phyloP scores from a whole-genome alignment of 2,888 invertebrate species.

The Synergus japonicus region DNA sequence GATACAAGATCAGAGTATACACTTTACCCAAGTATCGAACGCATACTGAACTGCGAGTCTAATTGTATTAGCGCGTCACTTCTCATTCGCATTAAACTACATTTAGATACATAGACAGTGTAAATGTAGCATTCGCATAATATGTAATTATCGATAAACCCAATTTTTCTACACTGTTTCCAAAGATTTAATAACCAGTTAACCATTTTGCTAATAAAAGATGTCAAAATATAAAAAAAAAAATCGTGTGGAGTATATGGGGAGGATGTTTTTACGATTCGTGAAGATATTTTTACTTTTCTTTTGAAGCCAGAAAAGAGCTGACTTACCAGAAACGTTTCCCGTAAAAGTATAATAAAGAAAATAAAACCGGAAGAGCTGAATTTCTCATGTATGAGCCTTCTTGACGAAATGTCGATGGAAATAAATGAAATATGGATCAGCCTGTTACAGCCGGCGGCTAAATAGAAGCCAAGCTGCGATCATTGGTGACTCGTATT shows the following conservation, averaged over 20 bases:
- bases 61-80: slow-evolving; percentile 65
- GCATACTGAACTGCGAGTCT: slow-evolving; percentile 67
- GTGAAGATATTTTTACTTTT: not conserved
- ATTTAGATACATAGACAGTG: slow-evolving; percentile 50
- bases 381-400: not conserved
- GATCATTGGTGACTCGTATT: slow-evolving; percentile 43
- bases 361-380: not conserved
- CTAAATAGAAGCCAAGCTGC: not conserved
- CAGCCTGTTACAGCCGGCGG: not conserved
- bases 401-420: not conserved
- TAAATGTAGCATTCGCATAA: slow-evolving; percentile 36
- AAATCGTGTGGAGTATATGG: too few relatives aligned
- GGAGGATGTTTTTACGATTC: too few relatives aligned
- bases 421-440: not conserved
- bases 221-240: too few relatives aligned
- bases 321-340: not conserved
- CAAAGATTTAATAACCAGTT: not conserved
- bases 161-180: not conserved
- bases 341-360: not conserved
- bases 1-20: slow-evolving; percentile 66
- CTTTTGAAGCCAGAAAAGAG: not conserved
- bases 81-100: slow-evolving; percentile 55
- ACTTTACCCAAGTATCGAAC: slow-evolving; percentile 54
- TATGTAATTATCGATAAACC: slow-evolving; percentile 2
- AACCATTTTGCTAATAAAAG: too few relatives aligned